A percentile compares a stretch with the other conserved stretches of the same genome.
phyloP scores from a whole-genome alignment of 2,797 vertebrate species.

The Pseudochaenichthys georgianus region DNA sequence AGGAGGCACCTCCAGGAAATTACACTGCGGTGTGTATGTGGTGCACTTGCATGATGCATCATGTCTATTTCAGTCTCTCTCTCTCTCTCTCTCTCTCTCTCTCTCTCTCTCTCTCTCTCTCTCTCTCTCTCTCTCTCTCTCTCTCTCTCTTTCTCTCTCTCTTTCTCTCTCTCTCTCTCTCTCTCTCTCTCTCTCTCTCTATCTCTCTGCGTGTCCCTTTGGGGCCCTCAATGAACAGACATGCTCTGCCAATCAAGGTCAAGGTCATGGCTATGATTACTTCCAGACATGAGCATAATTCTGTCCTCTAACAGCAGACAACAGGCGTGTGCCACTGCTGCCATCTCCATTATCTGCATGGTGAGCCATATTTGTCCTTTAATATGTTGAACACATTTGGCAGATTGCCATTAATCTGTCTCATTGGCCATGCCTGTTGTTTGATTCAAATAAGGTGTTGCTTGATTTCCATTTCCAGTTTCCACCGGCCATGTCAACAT shows the following conservation, averaged over 20 bases:
- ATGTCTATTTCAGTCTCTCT: slow-evolving; percentile 43
- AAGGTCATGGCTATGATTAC: slow-evolving; percentile 72
- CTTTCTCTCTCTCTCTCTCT: not conserved
- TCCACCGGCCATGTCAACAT: not conserved
- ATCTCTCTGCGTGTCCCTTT: slow-evolving; percentile 53
- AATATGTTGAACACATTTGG: slow-evolving; percentile 47
- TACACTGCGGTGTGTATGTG: slow-evolving; percentile 11
- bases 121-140: not conserved
- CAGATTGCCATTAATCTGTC: slow-evolving; percentile 40
- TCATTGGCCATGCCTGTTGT: slow-evolving; percentile 56
- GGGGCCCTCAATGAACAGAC: slow-evolving; percentile 67
- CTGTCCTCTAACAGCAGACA: slow-evolving; percentile 62
- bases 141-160: slow-evolving; percentile 23
- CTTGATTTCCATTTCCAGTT: slow-evolving; percentile 41
- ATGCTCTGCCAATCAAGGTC: slow-evolving; percentile 71
- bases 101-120: slow-evolving; percentile 17
- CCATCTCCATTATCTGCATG: slow-evolving; percentile 56
- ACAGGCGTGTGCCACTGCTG: slow-evolving; percentile 39
- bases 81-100: not conserved
- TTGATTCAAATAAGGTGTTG: slow-evolving; percentile 43
- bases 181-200: slow-evolving; percentile 12
- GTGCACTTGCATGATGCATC: slow-evolving; percentile 50
- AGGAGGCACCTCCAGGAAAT: slow-evolving; percentile 73
- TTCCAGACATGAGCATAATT: slow-evolving; percentile 52
- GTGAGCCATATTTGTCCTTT: slow-evolving; percentile 47